Conservation (phyloP, 1,140 invertebrate species). For the Caenorhabditis latens region DNA sequence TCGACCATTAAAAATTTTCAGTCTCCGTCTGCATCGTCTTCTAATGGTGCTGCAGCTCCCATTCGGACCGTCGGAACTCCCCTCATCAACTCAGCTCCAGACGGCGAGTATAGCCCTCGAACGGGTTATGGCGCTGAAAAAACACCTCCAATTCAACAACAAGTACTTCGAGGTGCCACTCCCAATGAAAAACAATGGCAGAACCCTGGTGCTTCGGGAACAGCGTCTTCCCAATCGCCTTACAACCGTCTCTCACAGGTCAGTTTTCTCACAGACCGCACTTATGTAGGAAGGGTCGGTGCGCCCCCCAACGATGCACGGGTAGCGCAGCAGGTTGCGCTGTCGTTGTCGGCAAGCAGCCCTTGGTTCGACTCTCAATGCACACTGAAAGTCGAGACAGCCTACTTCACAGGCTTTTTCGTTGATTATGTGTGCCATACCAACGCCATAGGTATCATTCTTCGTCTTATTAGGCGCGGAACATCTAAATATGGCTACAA, state of each 20-base stretch:
- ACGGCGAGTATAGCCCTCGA: conserved; percentile 12
- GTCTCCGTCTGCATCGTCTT: conserved; percentile 37
- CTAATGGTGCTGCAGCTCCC: conserved; percentile 6
- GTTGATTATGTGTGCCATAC: conserved; percentile 40
- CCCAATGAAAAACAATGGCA: conserved; percentile 42
- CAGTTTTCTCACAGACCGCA: neutral
- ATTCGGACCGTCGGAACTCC: conserved; percentile 15
- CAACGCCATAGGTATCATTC: conserved; percentile 48
- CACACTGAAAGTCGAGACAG: conserved; percentile 21
- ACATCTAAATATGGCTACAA: conserved; percentile 46
- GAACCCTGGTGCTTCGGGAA: neutral
- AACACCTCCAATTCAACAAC: conserved; percentile 12
- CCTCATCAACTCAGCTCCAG: conserved; percentile 1
- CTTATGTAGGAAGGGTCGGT: neutral
- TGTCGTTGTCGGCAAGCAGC: neutral
- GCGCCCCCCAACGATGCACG: neutral
- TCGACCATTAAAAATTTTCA: neutral
- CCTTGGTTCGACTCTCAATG: neutral
- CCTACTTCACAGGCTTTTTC: conserved; percentile 4
- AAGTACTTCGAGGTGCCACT: conserved; percentile 29
- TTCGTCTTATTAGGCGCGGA: conserved; percentile 51
- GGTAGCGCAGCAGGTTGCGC: neutral
- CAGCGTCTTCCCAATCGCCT: conserved; percentile 6
- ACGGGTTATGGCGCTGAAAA: neutral
- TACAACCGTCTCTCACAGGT: conserved; percentile 7